Evolutionary conservation across 2,888 invertebrate species (phyloP).

Genomic region (Pheosia tremula): DNA sequence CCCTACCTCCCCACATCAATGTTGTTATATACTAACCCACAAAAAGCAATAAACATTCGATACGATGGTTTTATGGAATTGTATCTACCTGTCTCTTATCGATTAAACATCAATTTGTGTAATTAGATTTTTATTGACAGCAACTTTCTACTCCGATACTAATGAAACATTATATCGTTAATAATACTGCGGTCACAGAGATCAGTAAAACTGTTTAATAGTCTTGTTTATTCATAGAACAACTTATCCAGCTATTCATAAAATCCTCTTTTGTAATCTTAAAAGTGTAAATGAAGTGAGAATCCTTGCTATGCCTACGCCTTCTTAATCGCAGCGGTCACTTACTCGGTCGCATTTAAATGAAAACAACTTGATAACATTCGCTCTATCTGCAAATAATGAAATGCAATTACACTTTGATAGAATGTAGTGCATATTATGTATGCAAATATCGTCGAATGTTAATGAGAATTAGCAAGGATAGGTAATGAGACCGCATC

Average conservation of each 20-base stretch:
- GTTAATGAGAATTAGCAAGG: conserved; percentile 46
- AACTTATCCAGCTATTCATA: conserved; percentile 31
- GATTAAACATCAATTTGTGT: conserved; percentile 25
- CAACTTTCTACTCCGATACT: conserved; percentile 25
- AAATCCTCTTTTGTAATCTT: conserved; percentile 56
- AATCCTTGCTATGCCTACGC: conserved; percentile 47
- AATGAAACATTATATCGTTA: conserved; percentile 33
- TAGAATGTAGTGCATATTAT: conserved; percentile 48
- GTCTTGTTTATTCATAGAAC: conserved; percentile 44
- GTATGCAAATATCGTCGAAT: conserved; percentile 54
- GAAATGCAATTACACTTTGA: conserved; percentile 42
- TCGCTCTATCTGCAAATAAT: conserved; percentile 39
- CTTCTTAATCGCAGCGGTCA: conserved; percentile 49
- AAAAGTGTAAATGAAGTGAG: conserved; percentile 61
- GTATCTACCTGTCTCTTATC: conserved; percentile 9
- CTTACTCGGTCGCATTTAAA: conserved; percentile 54
- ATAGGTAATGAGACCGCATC: conserved; percentile 56
- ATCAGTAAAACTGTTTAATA: conserved; percentile 20
- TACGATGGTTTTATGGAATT: conserved; percentile 17
- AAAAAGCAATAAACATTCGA: conserved; percentile 16
- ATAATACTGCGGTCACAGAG: conserved; percentile 15
- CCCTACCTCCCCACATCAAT: neutral
- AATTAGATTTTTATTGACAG: conserved; percentile 28
- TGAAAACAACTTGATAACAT: conserved; percentile 49
- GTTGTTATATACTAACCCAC: neutral